phyloP scores from a whole-genome alignment of 2,113 vertebrate genomes.

The Mohoua ochrocephala region DNA sequence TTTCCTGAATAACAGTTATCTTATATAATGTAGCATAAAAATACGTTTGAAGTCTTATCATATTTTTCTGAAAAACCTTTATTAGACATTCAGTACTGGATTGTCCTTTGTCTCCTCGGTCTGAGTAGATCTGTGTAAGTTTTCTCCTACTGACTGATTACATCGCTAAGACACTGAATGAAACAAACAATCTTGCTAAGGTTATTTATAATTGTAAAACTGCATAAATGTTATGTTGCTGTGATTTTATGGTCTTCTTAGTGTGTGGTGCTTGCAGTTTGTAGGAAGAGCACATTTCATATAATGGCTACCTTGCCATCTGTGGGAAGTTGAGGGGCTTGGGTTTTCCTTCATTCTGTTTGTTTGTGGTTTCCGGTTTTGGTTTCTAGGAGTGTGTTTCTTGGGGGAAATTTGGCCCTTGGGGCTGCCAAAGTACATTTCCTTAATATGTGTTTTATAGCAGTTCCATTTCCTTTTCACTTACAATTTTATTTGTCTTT shows the following conservation, averaged over 20 bases:
- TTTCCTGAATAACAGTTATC: not conserved
- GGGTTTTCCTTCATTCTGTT: not conserved
- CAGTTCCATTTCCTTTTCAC: not conserved
- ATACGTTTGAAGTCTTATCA: not conserved
- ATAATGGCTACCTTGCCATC: not conserved
- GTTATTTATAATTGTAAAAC: slow-evolving; percentile 14
- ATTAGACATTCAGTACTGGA: not conserved
- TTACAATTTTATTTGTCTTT: slow-evolving; percentile 16
- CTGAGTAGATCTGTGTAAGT: not conserved
- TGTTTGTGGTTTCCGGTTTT: not conserved
- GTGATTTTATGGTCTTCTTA: not conserved
- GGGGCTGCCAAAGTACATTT: not conserved
- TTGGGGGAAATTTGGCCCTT: not conserved
- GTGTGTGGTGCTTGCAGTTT: not conserved
- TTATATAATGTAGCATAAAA: not conserved
- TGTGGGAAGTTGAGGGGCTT: not conserved
- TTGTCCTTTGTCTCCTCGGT: not conserved
- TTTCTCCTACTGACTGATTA: not conserved
- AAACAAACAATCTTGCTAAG: not conserved
- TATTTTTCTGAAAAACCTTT: not conserved
- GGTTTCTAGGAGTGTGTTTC: not conserved
- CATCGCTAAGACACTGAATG: not conserved
- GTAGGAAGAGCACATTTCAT: not conserved
- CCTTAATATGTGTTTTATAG: not conserved
- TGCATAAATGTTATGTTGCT: not conserved